Evolutionary conservation across 2,888 invertebrate genomes (phyloP).

Genomic region (Laspeyria flexula): DNA sequence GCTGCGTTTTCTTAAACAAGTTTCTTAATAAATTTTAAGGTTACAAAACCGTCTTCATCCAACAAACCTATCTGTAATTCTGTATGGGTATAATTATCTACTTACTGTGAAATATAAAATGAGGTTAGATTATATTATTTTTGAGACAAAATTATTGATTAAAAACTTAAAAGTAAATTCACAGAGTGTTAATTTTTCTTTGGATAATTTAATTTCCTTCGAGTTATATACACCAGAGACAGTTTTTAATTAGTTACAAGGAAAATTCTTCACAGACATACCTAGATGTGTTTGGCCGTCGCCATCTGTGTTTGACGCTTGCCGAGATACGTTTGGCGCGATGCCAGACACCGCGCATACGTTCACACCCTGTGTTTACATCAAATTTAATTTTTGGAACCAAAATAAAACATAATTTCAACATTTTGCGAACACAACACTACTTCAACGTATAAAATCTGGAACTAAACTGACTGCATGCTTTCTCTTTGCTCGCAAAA

Average conservation of each 20-base stretch:
- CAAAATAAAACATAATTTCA: conserved; percentile 50
- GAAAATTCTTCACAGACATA: conserved; percentile 50
- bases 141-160: conserved; percentile 21
- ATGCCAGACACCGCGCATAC: conserved; percentile 52
- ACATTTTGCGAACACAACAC: conserved; percentile 63
- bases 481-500: conserved; percentile 81
- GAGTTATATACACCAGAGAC: conserved; percentile 38
- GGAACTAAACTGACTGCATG: conserved; percentile 64
- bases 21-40: conserved; percentile 8
- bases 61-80: not conserved
- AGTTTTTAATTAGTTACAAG: conserved; percentile 42
- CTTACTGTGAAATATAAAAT: conserved; percentile 4
- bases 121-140: conserved; percentile 7
- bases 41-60: not conserved
- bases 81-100: too few species aligned
- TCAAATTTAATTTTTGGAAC: conserved; percentile 52
- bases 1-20: conserved; percentile 8
- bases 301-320: conserved; percentile 64
- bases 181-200: conserved; percentile 14
- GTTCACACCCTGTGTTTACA: conserved; percentile 53
- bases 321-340: conserved; percentile 53
- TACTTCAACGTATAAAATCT: conserved; percentile 73
- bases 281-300: conserved; percentile 51
- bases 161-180: conserved; percentile 16
- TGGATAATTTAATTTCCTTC: conserved; percentile 37